Percentiles rank a stretch among this genome's conserved stretches.
Evolutionary conservation across 1,140 invertebrate species (phyloP).

Genomic region (Sogatella furcifera): DNA sequence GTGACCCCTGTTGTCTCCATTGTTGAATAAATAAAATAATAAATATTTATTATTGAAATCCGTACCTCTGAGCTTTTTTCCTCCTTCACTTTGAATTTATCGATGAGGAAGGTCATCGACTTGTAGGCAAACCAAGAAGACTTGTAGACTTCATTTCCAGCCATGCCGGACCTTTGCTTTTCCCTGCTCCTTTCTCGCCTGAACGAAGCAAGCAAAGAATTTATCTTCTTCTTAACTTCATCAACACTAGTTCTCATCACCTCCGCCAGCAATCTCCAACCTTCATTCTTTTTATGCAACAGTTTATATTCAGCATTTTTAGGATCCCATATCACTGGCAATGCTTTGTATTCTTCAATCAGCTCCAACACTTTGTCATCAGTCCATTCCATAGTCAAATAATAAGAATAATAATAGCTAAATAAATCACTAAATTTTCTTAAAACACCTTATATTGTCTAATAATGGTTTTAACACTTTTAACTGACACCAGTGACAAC

Average conservation of each 20-base stretch:
- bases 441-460: no score
- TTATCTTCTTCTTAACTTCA: background rate
- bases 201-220: background rate
- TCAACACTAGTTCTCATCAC: background rate
- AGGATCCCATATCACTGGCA: background rate
- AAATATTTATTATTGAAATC: no score
- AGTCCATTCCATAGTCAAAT: background rate
- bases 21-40: no score
- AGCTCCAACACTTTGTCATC: background rate
- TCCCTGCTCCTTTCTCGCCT: background rate
- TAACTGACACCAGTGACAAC: no score
- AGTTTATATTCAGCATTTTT: background rate
- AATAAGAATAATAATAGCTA: no score
- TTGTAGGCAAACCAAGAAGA: background rate
- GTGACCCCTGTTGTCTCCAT: no score
- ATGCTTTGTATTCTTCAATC: background rate
- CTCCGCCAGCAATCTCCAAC: background rate
- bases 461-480: no score
- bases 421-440: no score
- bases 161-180: background rate
- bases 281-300: background rate
- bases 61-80: no score
- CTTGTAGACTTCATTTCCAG: background rate
- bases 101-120: background rate
- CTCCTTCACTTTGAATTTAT: background rate